Evolutionary conservation across 2,113 vertebrate species (phyloP).

Genomic region (Platycercus adscitus): DNA sequence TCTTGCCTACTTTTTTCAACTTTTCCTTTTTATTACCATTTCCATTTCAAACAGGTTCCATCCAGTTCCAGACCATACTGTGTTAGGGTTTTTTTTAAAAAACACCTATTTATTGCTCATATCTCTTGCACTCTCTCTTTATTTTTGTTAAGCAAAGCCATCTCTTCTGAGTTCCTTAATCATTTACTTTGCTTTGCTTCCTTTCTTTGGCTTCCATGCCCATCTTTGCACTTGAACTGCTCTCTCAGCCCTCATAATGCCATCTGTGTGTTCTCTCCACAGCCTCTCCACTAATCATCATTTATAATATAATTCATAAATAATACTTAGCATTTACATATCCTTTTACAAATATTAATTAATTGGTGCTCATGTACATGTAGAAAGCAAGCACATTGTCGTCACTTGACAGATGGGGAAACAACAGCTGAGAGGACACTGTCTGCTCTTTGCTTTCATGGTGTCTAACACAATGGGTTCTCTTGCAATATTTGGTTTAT

Average conservation of each 20-base stretch:
- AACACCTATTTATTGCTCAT: not conserved
- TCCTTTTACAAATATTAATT: conserved; percentile 55
- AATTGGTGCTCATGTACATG: conserved; percentile 28
- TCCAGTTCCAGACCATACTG: not conserved
- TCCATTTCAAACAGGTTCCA: not conserved
- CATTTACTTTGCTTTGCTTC: not conserved
- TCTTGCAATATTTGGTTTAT: not conserved
- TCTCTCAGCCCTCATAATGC: not conserved
- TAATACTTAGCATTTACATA: conserved; percentile 42
- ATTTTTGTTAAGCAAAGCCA: not conserved
- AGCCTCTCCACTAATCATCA: not conserved
- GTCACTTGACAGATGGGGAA: conserved; percentile 40
- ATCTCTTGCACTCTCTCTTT: not conserved
- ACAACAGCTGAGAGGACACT: conserved; percentile 1
- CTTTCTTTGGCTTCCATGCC: not conserved
- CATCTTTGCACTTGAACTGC: not conserved
- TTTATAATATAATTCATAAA: conserved; percentile 40
- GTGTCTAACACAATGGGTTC: not conserved
- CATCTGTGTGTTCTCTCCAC: not conserved
- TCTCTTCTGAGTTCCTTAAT: not conserved
- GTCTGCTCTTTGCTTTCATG: not conserved
- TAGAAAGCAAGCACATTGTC: conserved; percentile 9
- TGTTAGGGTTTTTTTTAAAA: not conserved
- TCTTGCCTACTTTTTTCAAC: not conserved
- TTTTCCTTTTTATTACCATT: not conserved